These are phyloP conservation scores for Phoenicopterus ruber DNA, from an alignment of 2,113 vertebrate species.

Conservation along the genomic window DNA sequence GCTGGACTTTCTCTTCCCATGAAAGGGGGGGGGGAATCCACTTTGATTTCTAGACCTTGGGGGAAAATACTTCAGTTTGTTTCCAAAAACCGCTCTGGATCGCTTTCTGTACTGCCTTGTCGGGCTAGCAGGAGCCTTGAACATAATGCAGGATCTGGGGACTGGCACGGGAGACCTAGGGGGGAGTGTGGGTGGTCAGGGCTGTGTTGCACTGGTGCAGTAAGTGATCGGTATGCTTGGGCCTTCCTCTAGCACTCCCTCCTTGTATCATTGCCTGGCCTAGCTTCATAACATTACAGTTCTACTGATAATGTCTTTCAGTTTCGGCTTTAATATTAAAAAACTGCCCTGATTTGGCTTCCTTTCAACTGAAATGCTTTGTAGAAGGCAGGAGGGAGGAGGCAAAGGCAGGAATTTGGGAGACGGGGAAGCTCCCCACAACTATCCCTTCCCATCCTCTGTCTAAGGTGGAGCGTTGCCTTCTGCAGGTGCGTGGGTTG, in stretches of 20 bases:
- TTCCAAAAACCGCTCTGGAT: neutral
- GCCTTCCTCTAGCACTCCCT: neutral
- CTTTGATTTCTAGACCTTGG: neutral
- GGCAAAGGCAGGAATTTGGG: neutral
- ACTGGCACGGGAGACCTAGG: neutral
- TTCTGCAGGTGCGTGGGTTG: neutral
- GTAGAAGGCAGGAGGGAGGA: neutral
- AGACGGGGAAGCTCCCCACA: neutral
- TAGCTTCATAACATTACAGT: neutral
- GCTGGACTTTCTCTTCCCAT: neutral
- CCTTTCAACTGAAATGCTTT: neutral
- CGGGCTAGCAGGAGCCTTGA: neutral
- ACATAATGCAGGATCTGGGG: accelerated
- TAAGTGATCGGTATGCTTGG: neutral
- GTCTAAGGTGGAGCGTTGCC: neutral
- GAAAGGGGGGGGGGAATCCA: accelerated
- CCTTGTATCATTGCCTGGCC: neutral
- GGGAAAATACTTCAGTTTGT: neutral
- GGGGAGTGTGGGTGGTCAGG: neutral
- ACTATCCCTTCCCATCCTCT: accelerated
- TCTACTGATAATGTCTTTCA: neutral
- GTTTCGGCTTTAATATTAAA: conserved; percentile 3
- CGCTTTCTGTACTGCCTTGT: neutral
- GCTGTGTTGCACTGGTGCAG: neutral
- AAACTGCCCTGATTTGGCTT: neutral